These are phyloP conservation scores for Indicator indicator DNA, from an alignment of 2,113 vertebrate genomes.

Conservation along the genomic window DNA sequence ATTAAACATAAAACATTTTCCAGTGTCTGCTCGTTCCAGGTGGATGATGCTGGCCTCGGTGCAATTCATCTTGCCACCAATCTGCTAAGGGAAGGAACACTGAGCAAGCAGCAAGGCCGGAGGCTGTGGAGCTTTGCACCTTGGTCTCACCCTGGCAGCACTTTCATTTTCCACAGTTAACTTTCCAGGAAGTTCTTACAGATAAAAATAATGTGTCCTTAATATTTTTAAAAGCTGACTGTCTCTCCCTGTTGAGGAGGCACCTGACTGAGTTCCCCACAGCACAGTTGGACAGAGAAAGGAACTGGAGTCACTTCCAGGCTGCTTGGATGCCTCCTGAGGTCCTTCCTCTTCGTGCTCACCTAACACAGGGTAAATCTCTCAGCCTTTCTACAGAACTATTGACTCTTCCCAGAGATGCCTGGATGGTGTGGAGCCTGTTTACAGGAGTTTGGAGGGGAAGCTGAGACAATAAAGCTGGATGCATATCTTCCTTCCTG, in stretches of 20 bases:
- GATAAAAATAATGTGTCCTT: conserved; percentile 36
- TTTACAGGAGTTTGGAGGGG: conserved; percentile 17
- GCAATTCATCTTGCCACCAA: conserved; percentile 12
- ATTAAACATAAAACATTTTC: conserved; percentile 55
- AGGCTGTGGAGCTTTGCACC: conserved; percentile 49
- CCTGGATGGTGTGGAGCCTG: conserved; percentile 7
- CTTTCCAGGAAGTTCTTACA: conserved; percentile 58
- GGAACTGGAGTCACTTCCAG: background rate
- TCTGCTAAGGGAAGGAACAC: conserved; percentile 44
- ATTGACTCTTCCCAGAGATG: conserved; percentile 34
- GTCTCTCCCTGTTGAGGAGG: conserved; percentile 41
- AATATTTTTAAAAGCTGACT: conserved; percentile 49
- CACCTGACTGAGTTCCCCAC: conserved; percentile 20
- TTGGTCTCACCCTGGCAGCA: conserved; percentile 60
- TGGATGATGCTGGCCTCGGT: background rate
- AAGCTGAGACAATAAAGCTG: conserved; percentile 11
- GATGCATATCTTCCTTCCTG: conserved; percentile 11
- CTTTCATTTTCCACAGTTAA: conserved; percentile 63
- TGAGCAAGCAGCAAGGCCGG: conserved; percentile 22
- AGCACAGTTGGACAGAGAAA: conserved; percentile 8
- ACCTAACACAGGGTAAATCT: conserved; percentile 44
- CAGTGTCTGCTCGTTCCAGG: conserved; percentile 48
- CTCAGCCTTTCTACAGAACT: conserved; percentile 57
- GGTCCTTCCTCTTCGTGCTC: conserved; percentile 13
- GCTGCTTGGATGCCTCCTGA: conserved; percentile 12